Evolutionary conservation across 2,797 vertebrate genomes (phyloP), one percentile per base, ranked within the genome.

Genomic region (Cephalopachus bancanus): DNA sequence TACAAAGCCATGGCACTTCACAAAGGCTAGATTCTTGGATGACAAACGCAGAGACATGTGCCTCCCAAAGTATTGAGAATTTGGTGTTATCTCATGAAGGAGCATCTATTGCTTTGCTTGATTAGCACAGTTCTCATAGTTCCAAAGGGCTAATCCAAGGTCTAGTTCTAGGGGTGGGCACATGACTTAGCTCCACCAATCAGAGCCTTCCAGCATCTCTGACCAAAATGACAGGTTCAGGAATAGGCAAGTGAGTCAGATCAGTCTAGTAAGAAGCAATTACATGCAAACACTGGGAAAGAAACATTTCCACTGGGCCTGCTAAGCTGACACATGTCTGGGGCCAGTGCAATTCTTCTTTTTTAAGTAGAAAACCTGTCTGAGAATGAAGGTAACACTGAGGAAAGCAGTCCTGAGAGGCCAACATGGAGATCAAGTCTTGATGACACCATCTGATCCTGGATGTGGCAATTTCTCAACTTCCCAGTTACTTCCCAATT

Each of bases 301-400:
- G 49, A 83, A 30, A 80, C 62, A 37, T 87, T 65, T 22, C 86
- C 30, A 91, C 28, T 17, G 9, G 60, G 28, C 44, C 60, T 80
- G 55, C 80, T 75, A 74, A 74, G 71, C n/a, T 62, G 71, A 96
- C 30, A 83, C 10, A 51, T 7, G 20, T 76, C 62, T 85, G 53
- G 53, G n/a, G 44, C 44, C 53, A 94, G n/a, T 9, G 64, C 59
- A 91, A 30, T 60, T 72, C 71, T 93, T 49, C 24, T 28, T 95
- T 71, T 89, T 75, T 49, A 60, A 89, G n/a, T 12, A 85, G 76
- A 93, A 95, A 90, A 51, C 53, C 44, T 86, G 44, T n/a, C 64
- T 67, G 26, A 74, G 55, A 80, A 89, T 62, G 49, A 95, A 62
- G 74, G 69, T 33, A 78, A 79, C n/a, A 62, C n/a, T 14, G 19